Conservation (phyloP, 2,888 invertebrate genomes). For the Dusona sp. region DNA sequence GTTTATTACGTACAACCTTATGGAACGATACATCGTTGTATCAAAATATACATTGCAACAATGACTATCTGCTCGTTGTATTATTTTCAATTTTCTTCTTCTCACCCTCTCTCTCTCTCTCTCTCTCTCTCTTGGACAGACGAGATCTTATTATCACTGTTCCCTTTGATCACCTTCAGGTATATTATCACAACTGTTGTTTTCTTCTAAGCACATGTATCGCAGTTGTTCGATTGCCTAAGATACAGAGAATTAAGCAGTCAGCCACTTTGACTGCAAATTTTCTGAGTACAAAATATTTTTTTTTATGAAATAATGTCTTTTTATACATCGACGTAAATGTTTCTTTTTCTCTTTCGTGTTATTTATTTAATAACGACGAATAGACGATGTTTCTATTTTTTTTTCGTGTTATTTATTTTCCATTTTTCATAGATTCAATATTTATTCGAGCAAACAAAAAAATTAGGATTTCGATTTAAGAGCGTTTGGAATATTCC, state of each 20-base stretch:
- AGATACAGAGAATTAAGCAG: background rate
- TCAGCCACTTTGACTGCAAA: background rate
- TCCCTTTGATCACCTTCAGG: slow-evolving; percentile 34
- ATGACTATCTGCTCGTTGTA: background rate
- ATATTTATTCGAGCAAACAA: background rate
- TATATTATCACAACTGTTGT: slow-evolving; percentile 37
- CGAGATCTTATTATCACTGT: slow-evolving; percentile 55
- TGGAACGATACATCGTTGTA: slow-evolving; percentile 6
- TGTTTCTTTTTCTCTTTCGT: no score
- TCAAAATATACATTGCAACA: slow-evolving; percentile 39
- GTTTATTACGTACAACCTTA: slow-evolving; percentile 18
- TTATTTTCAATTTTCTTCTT: background rate
- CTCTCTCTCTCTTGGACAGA: slow-evolving; percentile 19
- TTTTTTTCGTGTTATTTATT: no score
- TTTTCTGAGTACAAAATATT: background rate
- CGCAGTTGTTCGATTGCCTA: slow-evolving; percentile 32
- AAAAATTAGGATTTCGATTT: background rate
- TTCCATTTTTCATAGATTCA: no score
- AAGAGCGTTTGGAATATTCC: background rate
- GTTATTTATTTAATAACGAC: no score
- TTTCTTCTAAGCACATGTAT: slow-evolving; percentile 38
- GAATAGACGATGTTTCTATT: no score
- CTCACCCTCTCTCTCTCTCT: slow-evolving; percentile 14
- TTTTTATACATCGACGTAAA: background rate
- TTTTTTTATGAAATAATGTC: background rate